Evolutionary conservation across 2,113 vertebrate species (phyloP), one percentile per base, ranked within the genome.

Genomic region (Rhea americana): DNA sequence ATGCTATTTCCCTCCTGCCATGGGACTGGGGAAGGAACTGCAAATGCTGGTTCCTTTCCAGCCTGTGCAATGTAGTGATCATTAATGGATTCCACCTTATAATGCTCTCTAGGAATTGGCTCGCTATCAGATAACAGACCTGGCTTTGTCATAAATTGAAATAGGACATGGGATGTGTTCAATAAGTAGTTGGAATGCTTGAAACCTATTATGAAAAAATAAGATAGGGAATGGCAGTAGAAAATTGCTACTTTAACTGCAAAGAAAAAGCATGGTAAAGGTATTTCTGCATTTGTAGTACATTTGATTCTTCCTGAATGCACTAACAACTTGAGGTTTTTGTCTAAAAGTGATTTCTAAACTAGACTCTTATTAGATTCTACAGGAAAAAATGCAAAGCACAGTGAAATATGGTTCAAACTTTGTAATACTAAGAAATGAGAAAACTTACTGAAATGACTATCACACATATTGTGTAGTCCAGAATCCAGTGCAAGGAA

Each of bases 81-180:
- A 25, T 86, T 58, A 84, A 58, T 87, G 43, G 39, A 53, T 87
- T 95, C 90, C 48, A 90, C 89, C 77, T 90, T 89, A 58, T 86
- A 24, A 37, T 63, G 53, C 81, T 90, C 35, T 96, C 86, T 89
- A 95, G 92, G 93, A 92, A 87, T 82, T 82, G 72, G 35, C 25
- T 78, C 5, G 1, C 59, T 92, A 53, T 91, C 62, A 70, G 77
- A 37, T 89, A 77, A 61, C 95, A 93, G 21, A 63, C 72, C 19
- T 76, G 70, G 45, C 85, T 92, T 91, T 84, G 45, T 56, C 39
- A 47, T 84, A 61, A 73, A 53, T 82, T 72, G 68, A 79, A 82
- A 75, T 84, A 43, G 43, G 25, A 58, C 1, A 4, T 39, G 22
- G 20, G 50, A 53, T 51, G 41, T 48, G 72, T 32, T 58, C 28